Base-by-base conservation (phyloP, 2,888 invertebrate species). In the Craniophora ligustri region DNA sequence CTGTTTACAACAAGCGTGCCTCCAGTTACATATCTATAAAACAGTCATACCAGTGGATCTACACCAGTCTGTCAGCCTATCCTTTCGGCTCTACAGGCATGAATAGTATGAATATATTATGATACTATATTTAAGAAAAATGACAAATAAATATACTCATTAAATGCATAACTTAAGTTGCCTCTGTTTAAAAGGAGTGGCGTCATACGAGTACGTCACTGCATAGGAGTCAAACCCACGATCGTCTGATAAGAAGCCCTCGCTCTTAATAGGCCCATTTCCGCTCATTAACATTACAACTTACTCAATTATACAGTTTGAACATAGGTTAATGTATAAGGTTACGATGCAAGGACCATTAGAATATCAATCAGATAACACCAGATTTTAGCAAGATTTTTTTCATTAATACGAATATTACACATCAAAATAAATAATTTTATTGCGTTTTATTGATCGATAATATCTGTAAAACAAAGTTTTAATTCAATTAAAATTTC, bases 251-350 rank as follows among this genome's bases (percentile, higher is more conserved):
- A 63, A 56, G 38, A 13, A 57, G 41, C 53, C 57, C 31, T 58
- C 45, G 70, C 46, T 58, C 35, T 46, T 58, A 58, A 58, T 58
- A 58, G 53, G 42, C 40, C 15, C 21, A 36, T 50, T 66, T 72
- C 67, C 60, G 66, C 40, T 42, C 45, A 67, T 66, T 66, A 42
- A 64, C 65, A 69, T 66, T 66, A 64, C 41, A 53, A 8, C 54
- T 67, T 45, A 57, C 38, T 49, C 35, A 45, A 67, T 54, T 48
- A 40, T 23, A 59, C 46, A 50, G 50, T 46, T 60, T 23, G 44
- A 59, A 47, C 18, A 36, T 19, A 30, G n/a, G 8, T 41, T 50
- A 15, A 19, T 32, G 3, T 41, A 11, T 32, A 36, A 45, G 5
- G 35, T 45, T 45, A 42, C 13, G 19, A 6, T 31, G 5, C 54